A percentile compares a stretch with the other conserved stretches of the same genome.
Conservation (phyloP, 2,888 invertebrate genomes). For the Microctonus brassicae region DNA sequence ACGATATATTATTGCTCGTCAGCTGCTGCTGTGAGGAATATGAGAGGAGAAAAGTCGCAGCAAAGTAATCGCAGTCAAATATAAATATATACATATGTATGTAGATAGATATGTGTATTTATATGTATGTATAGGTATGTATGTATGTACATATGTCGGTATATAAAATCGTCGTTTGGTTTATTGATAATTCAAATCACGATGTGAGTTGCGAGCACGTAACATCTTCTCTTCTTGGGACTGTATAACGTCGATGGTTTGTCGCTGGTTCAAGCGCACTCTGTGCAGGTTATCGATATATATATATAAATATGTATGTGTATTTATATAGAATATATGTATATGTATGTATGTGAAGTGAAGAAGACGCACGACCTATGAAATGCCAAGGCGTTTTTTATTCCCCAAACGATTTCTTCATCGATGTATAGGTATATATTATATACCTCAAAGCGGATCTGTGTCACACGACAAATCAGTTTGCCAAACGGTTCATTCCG, state of each 20-base stretch:
- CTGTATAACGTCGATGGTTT: constrained; percentile 49
- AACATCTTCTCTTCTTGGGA: constrained; percentile 69
- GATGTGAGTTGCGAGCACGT: constrained; percentile 61
- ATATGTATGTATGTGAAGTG: no score
- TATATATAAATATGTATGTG: constrained; percentile 18
- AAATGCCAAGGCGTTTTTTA: constrained; percentile 34
- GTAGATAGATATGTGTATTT: no score
- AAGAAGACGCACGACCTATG: constrained; percentile 10
- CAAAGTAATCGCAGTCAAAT: no score
- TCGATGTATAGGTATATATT: constrained; percentile 35
- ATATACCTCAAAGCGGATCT: constrained; percentile 13
- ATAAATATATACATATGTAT: no score
- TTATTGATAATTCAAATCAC: constrained; percentile 56
- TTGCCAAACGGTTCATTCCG: constrained; percentile 13
- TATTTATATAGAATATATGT: no score
- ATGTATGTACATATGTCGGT: background rate
- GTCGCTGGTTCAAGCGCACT: constrained; percentile 46
- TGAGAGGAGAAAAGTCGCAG: constrained; percentile 1
- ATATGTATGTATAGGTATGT: no score
- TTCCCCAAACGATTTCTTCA: constrained; percentile 45
- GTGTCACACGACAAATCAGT: constrained; percentile 26
- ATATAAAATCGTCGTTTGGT: background rate
- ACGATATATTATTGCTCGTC: background rate
- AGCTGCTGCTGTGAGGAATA: background rate
- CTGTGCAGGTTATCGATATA: constrained; percentile 34